Percentiles rank a stretch among this genome's conserved stretches.
phyloP scores from a whole-genome alignment of 64 coral and sea anemone genomes.

The Porites australiensis region DNA sequence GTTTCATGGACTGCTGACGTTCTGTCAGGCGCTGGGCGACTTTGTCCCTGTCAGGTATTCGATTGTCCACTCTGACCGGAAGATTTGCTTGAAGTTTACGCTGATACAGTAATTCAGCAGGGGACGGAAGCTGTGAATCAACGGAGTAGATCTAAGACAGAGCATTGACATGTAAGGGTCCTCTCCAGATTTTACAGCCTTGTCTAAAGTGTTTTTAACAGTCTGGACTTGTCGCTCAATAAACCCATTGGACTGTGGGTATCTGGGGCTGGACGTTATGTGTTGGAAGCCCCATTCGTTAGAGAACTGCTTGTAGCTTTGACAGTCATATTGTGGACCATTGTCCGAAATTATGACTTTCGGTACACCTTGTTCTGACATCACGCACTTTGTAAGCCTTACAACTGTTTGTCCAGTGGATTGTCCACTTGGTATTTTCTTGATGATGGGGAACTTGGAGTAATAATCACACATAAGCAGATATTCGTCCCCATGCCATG shows the following conservation, averaged over 20 bases:
- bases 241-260: slow-evolving; percentile 45
- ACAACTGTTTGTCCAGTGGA: slow-evolving; percentile 14
- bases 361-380: slow-evolving; percentile 49
- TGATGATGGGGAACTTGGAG: slow-evolving; percentile 25
- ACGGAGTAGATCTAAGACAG: not conserved
- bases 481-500: too few species aligned
- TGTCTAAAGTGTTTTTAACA: slow-evolving; percentile 2
- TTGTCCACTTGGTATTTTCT: slow-evolving; percentile 24
- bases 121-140: slow-evolving; percentile 18
- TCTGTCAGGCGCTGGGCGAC: not conserved
- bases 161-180: not conserved
- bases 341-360: slow-evolving; percentile 26
- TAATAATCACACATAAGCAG: too few species aligned
- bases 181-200: not conserved
- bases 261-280: slow-evolving; percentile 38
- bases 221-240: slow-evolving; percentile 1
- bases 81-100: slow-evolving; percentile 11
- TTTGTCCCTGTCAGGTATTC: not conserved
- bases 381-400: not conserved
- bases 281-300: slow-evolving; percentile 17
- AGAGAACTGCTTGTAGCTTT: slow-evolving; percentile 44
- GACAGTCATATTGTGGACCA: slow-evolving; percentile 32
- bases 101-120: slow-evolving; percentile 24
- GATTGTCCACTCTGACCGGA: not conserved
- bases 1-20: not conserved